These are phyloP conservation scores for Acanthisitta chloris DNA, from an alignment of 2,113 vertebrate genomes.

Conservation along the genomic window DNA sequence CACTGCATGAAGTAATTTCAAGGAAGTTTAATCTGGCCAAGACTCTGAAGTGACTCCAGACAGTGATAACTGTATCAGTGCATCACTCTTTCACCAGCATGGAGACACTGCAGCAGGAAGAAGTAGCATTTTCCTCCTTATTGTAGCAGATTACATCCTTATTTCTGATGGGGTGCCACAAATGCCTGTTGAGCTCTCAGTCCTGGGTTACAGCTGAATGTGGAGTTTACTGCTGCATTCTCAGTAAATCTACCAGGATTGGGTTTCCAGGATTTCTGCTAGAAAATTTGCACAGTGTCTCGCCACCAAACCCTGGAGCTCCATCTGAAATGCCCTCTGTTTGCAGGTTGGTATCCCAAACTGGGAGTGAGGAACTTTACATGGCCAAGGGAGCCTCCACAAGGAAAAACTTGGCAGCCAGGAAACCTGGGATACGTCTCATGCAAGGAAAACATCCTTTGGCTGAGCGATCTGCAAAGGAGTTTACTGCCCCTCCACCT, in stretches of 20 bases:
- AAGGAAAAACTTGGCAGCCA: neutral
- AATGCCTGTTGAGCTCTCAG: neutral
- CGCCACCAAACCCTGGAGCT: neutral
- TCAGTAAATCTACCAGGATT: neutral
- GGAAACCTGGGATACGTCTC: neutral
- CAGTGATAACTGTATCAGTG: neutral
- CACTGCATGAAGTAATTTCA: neutral
- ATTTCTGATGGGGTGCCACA: neutral
- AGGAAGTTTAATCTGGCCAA: neutral
- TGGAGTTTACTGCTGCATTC: neutral
- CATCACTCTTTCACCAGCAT: fast-evolving
- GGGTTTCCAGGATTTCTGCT: neutral
- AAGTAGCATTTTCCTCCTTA: neutral
- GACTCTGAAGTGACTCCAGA: neutral
- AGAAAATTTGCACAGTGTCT: neutral
- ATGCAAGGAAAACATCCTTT: neutral
- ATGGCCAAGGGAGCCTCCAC: neutral
- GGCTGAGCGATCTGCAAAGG: neutral
- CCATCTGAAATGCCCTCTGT: neutral
- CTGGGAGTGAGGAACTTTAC: neutral
- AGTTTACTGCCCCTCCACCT: neutral
- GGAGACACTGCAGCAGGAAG: neutral
- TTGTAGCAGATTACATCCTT: fast-evolving
- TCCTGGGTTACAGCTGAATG: neutral
- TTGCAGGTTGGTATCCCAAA: neutral